Conservation (phyloP, 1,140 invertebrate species). For the Armadillidium nasatum region DNA sequence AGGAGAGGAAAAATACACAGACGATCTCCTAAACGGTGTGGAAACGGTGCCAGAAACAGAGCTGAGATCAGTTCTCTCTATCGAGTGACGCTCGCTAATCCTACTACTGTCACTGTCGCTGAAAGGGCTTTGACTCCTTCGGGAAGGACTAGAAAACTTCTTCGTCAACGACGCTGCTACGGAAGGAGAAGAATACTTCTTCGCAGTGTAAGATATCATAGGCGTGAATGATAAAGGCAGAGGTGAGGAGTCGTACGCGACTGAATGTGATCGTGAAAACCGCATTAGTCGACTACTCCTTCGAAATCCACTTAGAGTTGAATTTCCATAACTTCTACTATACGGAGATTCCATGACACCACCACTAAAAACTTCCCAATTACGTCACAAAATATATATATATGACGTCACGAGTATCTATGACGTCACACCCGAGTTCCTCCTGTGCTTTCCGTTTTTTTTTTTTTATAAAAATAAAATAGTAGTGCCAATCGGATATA, state of each 20-base stretch:
- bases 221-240: neutral
- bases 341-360: too few relatives aligned
- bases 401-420: too few relatives aligned
- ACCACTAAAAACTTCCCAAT: too few relatives aligned
- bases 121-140: neutral
- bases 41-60: neutral
- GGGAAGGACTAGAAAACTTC: neutral
- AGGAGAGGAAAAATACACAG: too few relatives aligned
- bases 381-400: too few relatives aligned
- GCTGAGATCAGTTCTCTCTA: slow-evolving; percentile 18
- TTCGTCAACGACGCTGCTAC: neutral
- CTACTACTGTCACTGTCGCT: neutral
- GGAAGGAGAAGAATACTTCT: slow-evolving; percentile 36
- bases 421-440: too few relatives aligned
- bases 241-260: neutral
- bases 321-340: too few relatives aligned
- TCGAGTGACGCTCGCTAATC: neutral
- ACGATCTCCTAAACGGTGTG: too few relatives aligned
- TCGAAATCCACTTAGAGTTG: neutral
- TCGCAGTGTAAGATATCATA: slow-evolving; percentile 36
- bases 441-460: too few relatives aligned
- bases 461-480: too few relatives aligned
- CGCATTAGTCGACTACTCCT: neutral
- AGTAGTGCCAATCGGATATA: too few relatives aligned
- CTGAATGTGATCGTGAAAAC: neutral